Percentiles rank a stretch among this genome's conserved stretches.
phyloP scores from a whole-genome alignment of 2,888 invertebrate genomes.

The Ophion obscuratus region DNA sequence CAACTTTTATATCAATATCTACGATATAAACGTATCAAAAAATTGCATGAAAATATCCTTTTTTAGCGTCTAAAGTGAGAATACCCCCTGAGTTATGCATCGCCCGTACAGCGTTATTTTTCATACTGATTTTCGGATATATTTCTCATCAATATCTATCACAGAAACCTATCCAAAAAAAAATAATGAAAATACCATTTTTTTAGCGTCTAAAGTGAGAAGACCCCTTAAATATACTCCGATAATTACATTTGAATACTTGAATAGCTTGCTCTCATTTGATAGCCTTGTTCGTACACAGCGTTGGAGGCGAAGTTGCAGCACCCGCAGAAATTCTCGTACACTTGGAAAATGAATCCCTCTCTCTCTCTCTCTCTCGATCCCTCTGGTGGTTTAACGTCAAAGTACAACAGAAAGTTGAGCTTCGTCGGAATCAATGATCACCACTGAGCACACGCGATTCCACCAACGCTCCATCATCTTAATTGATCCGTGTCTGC shows the following conservation, averaged over 20 bases:
- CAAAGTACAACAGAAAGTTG: slow-evolving; percentile 61
- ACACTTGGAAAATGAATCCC: slow-evolving; percentile 50
- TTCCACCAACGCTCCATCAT: slow-evolving; percentile 54
- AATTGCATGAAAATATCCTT: no score
- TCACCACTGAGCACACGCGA: slow-evolving; percentile 43
- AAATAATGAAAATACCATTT: no score
- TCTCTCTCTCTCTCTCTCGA: background rate
- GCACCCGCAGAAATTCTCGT: slow-evolving; percentile 49
- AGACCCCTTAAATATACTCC: slow-evolving; percentile 28
- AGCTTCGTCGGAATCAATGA: slow-evolving; percentile 57
- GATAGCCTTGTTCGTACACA: slow-evolving; percentile 20
- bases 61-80: no score
- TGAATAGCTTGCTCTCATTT: slow-evolving; percentile 35
- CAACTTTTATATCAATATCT: no score
- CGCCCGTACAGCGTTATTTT: no score
- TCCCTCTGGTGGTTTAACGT: slow-evolving; percentile 22
- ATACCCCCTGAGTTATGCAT: no score
- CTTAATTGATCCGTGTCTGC: slow-evolving; percentile 65
- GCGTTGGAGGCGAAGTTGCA: slow-evolving; percentile 21
- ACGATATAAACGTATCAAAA: no score
- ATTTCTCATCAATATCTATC: no score
- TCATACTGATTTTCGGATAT: no score
- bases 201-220: no score
- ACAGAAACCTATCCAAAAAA: no score
- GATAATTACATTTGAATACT: slow-evolving; percentile 66